Conservation (phyloP, 2,888 invertebrate species). For the Eulithis prunata region DNA sequence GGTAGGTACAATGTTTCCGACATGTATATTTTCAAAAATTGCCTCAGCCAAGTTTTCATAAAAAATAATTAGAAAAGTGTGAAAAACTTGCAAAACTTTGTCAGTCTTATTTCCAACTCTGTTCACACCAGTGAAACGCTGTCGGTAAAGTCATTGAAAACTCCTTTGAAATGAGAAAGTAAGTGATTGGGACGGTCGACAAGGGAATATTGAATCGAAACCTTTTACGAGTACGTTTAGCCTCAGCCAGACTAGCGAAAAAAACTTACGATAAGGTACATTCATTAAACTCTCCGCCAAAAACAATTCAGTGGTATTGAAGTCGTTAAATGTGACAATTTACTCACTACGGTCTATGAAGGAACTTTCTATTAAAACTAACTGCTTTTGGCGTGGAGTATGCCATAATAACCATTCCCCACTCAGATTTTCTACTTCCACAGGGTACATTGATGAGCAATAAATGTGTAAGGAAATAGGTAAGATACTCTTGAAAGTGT, state of each 20-base stretch:
- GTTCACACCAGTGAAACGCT: constrained; percentile 50
- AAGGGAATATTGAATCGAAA: constrained; percentile 32
- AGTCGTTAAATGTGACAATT: too few relatives aligned
- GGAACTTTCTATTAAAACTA: constrained; percentile 12
- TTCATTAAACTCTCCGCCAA: constrained; percentile 30
- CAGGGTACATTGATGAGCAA: constrained; percentile 27
- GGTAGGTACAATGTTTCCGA: constrained; percentile 51
- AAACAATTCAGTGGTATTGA: background rate
- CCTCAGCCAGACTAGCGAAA: constrained; percentile 28
- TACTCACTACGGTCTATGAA: too few relatives aligned
- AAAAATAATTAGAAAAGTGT: constrained; percentile 72
- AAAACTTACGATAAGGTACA: constrained; percentile 19
- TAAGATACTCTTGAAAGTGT: constrained; percentile 19
- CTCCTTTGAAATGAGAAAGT: constrained; percentile 30
- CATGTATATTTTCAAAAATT: constrained; percentile 39
- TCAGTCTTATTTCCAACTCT: constrained; percentile 77
- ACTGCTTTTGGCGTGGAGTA: constrained; percentile 9
- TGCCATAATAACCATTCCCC: background rate
- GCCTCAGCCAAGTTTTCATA: constrained; percentile 52
- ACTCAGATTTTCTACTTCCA: constrained; percentile 6
- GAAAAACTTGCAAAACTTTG: constrained; percentile 69
- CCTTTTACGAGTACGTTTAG: constrained; percentile 26
- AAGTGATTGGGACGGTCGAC: constrained; percentile 34
- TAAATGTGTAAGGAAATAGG: constrained; percentile 18
- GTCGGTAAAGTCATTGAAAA: constrained; percentile 33